Percentiles rank a stretch among this genome's conserved stretches.
phyloP scores from a whole-genome alignment of 2,113 vertebrate genomes.

The Epinephelus lanceolatus region DNA sequence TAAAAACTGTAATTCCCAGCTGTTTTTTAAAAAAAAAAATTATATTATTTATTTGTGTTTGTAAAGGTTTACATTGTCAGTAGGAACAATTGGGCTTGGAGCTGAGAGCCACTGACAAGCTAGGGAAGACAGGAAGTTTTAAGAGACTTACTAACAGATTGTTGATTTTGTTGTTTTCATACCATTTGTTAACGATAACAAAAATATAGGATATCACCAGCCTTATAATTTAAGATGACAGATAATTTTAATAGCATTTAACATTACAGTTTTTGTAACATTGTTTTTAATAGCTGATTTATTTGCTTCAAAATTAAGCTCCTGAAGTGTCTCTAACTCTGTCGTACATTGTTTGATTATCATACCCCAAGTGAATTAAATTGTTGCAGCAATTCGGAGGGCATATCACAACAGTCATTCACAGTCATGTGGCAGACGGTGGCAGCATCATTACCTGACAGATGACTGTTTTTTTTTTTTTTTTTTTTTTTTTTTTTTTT shows the following conservation, averaged over 20 bases:
- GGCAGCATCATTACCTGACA: slow-evolving; percentile 20
- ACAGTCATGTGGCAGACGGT: background rate
- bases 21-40: too few species aligned
- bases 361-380: background rate
- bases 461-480: slow-evolving; percentile 24
- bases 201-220: background rate
- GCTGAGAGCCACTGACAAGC: too few species aligned
- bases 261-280: background rate
- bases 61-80: too few species aligned
- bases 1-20: too few species aligned
- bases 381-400: background rate
- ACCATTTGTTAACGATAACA: background rate
- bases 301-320: background rate
- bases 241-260: background rate
- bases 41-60: too few species aligned
- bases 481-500: background rate
- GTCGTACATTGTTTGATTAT: background rate
- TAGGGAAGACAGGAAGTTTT: background rate
- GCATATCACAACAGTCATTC: background rate
- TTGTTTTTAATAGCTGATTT: background rate
- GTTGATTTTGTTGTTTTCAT: background rate
- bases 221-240: background rate
- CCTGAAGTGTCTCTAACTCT: background rate
- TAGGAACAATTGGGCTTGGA: too few species aligned
- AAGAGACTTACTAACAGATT: background rate